Conservation (phyloP, 2,113 vertebrate species). For the Procapra przewalskii region DNA sequence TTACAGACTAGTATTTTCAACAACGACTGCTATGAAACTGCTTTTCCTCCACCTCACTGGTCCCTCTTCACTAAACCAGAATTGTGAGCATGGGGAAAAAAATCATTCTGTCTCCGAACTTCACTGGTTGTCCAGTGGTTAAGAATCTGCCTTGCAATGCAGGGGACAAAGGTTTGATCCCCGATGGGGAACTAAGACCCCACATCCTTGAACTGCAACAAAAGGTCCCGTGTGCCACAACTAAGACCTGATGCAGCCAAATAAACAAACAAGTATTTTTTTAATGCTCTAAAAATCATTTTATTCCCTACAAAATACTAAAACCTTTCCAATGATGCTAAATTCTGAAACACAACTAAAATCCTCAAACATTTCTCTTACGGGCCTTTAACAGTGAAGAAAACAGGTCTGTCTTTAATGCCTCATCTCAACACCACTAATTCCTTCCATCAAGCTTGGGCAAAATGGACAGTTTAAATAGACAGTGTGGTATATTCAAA, state of each 20-base stretch:
- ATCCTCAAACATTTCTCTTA: not conserved
- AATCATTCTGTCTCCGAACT: not conserved
- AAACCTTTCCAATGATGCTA: not conserved
- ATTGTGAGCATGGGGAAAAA: not conserved
- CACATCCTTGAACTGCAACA: not conserved
- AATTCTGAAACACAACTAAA: not conserved
- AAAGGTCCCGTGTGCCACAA: not conserved
- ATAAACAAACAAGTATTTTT: not conserved
- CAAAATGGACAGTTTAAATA: conserved; percentile 14
- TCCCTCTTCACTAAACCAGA: not conserved
- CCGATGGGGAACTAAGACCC: not conserved
- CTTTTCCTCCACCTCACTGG: not conserved
- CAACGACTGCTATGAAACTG: not conserved
- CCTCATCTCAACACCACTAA: not conserved
- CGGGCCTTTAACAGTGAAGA: not conserved
- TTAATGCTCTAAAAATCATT: not conserved
- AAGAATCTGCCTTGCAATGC: not conserved
- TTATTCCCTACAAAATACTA: not conserved
- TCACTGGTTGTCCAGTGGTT: not conserved
- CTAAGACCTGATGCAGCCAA: not conserved
- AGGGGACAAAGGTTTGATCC: not conserved
- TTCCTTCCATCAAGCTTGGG: conserved; percentile 21
- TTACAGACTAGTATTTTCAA: not conserved
- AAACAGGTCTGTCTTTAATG: not conserved
- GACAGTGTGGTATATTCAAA: not conserved